Evolutionary conservation across 1,140 invertebrate species (phyloP).

Genomic region (Vanessa tameamea): DNA sequence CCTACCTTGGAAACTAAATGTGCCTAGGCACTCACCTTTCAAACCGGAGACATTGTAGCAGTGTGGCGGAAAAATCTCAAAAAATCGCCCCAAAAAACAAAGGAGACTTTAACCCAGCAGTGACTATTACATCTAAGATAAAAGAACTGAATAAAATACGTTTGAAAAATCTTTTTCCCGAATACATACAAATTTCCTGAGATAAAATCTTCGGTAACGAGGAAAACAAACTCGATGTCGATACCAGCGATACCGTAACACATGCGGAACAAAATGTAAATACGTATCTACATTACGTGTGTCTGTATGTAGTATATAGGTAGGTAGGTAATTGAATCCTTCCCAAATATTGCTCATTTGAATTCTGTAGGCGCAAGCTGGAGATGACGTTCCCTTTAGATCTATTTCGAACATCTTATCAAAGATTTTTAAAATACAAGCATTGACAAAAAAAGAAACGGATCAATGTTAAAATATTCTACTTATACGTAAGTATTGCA

Average conservation of each 20-base stretch:
- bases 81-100: too few relatives aligned
- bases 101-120: too few relatives aligned
- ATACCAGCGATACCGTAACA: slow-evolving; percentile 33
- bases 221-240: neutral
- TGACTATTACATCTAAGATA: too few relatives aligned
- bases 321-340: slow-evolving; percentile 55
- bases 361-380: slow-evolving; percentile 49
- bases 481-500: too few relatives aligned
- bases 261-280: slow-evolving; percentile 50
- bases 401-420: neutral
- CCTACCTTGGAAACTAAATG: too few relatives aligned
- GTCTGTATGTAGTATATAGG: slow-evolving; percentile 34
- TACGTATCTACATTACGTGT: slow-evolving; percentile 16
- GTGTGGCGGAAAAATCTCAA: too few relatives aligned
- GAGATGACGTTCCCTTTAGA: slow-evolving; percentile 40
- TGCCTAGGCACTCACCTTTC: too few relatives aligned
- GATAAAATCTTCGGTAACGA: slow-evolving; percentile 9
- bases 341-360: slow-evolving; percentile 54
- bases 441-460: neutral
- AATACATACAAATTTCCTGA: neutral
- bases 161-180: neutral
- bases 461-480: neutral
- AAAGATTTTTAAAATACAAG: neutral
- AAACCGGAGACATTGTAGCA: too few relatives aligned
- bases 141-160: too few relatives aligned